Conservation (phyloP, 2,113 vertebrate genomes). For the Perca schrenkii region DNA sequence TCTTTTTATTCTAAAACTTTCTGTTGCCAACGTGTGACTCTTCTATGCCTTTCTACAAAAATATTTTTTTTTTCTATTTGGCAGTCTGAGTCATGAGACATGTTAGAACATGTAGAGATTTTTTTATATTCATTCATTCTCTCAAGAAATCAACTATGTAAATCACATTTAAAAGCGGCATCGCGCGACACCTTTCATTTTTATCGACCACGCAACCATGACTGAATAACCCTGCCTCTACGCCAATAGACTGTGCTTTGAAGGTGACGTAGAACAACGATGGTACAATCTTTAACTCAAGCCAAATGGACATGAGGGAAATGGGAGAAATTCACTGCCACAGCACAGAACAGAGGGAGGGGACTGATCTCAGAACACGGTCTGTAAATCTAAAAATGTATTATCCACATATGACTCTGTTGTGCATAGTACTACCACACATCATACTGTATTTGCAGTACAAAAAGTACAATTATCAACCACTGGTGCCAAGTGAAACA, state of each 20-base stretch:
- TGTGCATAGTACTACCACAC: conserved; percentile 64
- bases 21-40: conserved; percentile 1
- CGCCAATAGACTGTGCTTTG: conserved; percentile 50
- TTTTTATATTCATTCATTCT: conserved; percentile 30
- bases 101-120: conserved; percentile 25
- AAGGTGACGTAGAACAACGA: conserved; percentile 28
- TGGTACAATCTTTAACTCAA: conserved; percentile 42
- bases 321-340: conserved; percentile 13
- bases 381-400: conserved; percentile 14
- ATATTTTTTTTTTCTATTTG: conserved; percentile 54
- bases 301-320: conserved; percentile 28
- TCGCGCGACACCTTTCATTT: conserved; percentile 21
- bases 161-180: conserved; percentile 44
- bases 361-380: conserved; percentile 9
- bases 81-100: conserved; percentile 31
- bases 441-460: conserved; percentile 48
- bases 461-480: conserved; percentile 55
- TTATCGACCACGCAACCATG: background rate
- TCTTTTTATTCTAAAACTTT: background rate
- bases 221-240: conserved; percentile 26
- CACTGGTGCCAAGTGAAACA: conserved; percentile 49
- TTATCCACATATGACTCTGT: conserved; percentile 35
- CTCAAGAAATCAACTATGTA: conserved; percentile 23
- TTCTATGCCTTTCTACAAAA: conserved; percentile 64
- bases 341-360: conserved; percentile 22